Conservation (phyloP, 2,888 invertebrate species). For the Aelia acuminata region DNA sequence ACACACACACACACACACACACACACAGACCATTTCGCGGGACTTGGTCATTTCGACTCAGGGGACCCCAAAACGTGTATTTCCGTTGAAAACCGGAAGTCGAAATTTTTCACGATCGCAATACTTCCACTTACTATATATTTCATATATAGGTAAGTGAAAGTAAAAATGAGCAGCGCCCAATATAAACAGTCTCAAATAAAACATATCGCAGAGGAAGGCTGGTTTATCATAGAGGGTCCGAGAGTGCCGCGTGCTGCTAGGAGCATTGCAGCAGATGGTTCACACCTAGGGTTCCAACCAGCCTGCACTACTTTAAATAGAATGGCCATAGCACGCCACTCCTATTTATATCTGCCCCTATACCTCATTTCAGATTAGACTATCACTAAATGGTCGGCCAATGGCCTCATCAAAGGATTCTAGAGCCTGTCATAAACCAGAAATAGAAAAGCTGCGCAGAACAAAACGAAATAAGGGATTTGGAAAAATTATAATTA, state of each 20-base stretch:
- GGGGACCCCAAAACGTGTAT: no score
- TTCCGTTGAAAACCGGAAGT: no score
- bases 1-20: no score
- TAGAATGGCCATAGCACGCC: background rate
- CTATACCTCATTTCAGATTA: slow-evolving; percentile 4
- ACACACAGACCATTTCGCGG: no score
- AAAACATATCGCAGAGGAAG: background rate
- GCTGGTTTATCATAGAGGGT: background rate
- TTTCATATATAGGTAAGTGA: no score
- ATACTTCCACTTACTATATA: no score
- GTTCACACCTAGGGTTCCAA: background rate
- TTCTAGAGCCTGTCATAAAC: background rate
- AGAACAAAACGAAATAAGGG: background rate
- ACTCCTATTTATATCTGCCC: slow-evolving; percentile 23
- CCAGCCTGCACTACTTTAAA: slow-evolving; percentile 4
- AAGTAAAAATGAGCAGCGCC: background rate
- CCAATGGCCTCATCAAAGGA: slow-evolving; percentile 11
- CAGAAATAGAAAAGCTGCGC: background rate
- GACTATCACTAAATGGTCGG: background rate
- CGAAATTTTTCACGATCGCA: no score
- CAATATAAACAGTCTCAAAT: no score
- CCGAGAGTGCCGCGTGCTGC: background rate
- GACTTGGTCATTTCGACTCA: no score
- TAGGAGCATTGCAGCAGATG: background rate
- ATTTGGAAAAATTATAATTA: background rate